A percentile compares a stretch with the other conserved stretches of the same genome.
Conservation (phyloP, 2,113 vertebrate genomes). For the Galbula dea region DNA sequence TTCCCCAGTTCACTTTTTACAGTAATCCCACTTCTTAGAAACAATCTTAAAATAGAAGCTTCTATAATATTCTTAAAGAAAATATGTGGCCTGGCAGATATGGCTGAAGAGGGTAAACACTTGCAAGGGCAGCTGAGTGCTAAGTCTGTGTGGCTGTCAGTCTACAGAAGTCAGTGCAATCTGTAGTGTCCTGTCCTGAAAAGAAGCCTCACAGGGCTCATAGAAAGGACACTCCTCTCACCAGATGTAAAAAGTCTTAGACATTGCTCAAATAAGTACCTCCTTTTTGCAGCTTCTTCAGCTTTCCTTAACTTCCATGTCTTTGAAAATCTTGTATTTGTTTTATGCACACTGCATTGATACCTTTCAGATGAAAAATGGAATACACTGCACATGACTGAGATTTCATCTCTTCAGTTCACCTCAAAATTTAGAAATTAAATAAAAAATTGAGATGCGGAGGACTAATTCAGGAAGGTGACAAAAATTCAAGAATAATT, state of each 20-base stretch:
- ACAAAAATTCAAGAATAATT: not conserved
- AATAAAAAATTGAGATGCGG: not conserved
- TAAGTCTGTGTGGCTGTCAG: accelerated
- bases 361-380: not conserved
- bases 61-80: not conserved
- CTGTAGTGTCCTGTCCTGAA: not conserved
- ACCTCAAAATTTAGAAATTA: not conserved
- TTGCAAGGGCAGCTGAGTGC: not conserved
- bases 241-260: not conserved
- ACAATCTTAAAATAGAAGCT: not conserved
- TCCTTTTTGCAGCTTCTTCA: not conserved
- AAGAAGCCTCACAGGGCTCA: not conserved
- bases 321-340: not conserved
- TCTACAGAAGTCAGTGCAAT: not conserved
- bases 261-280: not conserved
- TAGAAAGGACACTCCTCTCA: not conserved
- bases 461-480: not conserved
- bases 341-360: not conserved
- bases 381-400: not conserved
- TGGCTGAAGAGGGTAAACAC: not conserved
- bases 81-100: not conserved
- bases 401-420: not conserved
- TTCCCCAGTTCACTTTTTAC: not conserved
- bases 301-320: not conserved
- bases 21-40: not conserved